These are phyloP conservation scores for Carpatolechia fugitivella DNA, from an alignment of 2,888 invertebrate species.

Conservation along the genomic window DNA sequence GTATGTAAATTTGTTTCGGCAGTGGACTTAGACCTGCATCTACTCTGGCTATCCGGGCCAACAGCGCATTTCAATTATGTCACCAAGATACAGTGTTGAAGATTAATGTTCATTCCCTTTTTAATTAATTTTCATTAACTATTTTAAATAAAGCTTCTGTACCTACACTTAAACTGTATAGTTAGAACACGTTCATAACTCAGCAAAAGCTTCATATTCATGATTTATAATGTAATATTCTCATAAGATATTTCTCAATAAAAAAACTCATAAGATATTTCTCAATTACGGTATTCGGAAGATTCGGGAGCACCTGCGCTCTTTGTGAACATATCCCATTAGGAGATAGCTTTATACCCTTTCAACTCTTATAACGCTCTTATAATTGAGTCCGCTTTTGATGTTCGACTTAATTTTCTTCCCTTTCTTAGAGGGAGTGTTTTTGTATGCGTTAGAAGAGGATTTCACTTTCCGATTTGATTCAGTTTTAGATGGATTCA, in stretches of 20 bases:
- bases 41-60: too few relatives aligned
- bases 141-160: too few relatives aligned
- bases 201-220: neutral
- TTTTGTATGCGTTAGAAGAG: constrained; percentile 19
- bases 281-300: neutral
- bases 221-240: neutral
- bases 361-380: neutral
- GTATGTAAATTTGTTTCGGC: too few relatives aligned
- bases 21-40: too few relatives aligned
- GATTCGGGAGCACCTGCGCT: constrained; percentile 2
- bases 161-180: too few relatives aligned
- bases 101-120: too few relatives aligned
- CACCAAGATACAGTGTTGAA: too few relatives aligned
- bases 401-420: constrained; percentile 20
- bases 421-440: constrained; percentile 16
- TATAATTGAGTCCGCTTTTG: constrained; percentile 23
- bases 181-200: too few relatives aligned
- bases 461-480: constrained; percentile 12
- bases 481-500: constrained; percentile 1
- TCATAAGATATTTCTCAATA: neutral
- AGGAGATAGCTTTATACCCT: constrained; percentile 6
- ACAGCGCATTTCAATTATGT: too few relatives aligned
- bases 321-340: constrained; percentile 9
- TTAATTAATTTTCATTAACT: too few relatives aligned
- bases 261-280: neutral